Evolutionary conservation across 2,113 vertebrate genomes (phyloP), one percentile per base, ranked within the genome.

Genomic region (Poeciliopsis prolifica): DNA sequence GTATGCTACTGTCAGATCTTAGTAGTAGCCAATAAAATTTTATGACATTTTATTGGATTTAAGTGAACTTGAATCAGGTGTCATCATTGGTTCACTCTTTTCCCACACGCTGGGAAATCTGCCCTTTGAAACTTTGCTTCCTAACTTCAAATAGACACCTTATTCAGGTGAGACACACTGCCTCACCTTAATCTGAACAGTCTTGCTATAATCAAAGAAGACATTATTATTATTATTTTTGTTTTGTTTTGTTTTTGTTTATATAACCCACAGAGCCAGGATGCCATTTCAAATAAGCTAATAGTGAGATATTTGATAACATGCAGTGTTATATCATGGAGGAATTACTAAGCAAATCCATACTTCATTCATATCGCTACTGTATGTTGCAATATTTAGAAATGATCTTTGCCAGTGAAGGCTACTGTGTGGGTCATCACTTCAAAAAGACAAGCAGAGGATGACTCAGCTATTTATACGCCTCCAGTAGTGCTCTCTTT

Each of bases 391-490:
- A 28, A 62, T 14, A 0, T 24, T 3, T 9, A 75, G 28, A 22
- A 15, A 73, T 30, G 29, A 62, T 35, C 33, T 74, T 22, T 78
- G 33, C 61, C 54, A 72, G 70, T 67, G 69, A 61, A 26, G 42
- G 44, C n/a, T 31, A 61, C 67, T 48, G 77, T 70, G 64, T 62
- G 62, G 65, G 68, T 81, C 68, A 76, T 65, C 30, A 65, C 69
- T 30, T 67, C 26, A 66, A 40, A 60, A 42, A 68, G 78, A 81
- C 62, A 17, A 79, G 70, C 29, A 30, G 72, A 48, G 80, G 81
- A 84, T 87, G 85, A 89, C 85, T 91, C 85, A 86, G 79, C 79
- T 72, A 61, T 81, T 72, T 19, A 35, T 79, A 77, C 3, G 48
- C 75, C 62, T 70, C 74, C n/a, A 29, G 74, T 69, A 35, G 22